Conservation (phyloP, 2,888 invertebrate genomes). For the Andrena chrysosceles region DNA sequence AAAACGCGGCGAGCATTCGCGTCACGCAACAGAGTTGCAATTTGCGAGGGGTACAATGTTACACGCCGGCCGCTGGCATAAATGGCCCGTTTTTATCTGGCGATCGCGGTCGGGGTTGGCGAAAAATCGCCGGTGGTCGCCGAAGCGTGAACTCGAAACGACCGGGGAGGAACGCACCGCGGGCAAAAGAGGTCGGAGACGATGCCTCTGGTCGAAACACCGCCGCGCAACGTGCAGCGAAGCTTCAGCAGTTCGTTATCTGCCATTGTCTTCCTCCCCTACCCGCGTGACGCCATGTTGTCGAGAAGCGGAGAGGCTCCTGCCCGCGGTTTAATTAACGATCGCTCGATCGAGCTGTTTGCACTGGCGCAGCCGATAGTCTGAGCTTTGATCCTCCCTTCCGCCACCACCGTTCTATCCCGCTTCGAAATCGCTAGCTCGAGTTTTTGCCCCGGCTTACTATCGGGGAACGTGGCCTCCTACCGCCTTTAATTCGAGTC, state of each 20-base stretch:
- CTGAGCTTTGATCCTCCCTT: constrained; percentile 20
- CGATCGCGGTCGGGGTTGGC: constrained; percentile 32
- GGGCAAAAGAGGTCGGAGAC: constrained; percentile 50
- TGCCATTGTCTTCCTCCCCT: constrained; percentile 63
- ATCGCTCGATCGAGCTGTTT: constrained; percentile 62
- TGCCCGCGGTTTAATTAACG: constrained; percentile 70
- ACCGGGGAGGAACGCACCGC: constrained; percentile 18
- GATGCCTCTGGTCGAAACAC: constrained; percentile 41
- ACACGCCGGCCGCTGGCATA: constrained; percentile 18
- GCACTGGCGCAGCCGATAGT: constrained; percentile 32
- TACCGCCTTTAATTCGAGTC: neutral
- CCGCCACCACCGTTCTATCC: neutral
- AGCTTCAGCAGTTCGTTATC: constrained; percentile 49
- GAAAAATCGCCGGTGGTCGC: constrained; percentile 52
- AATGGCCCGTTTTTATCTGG: constrained; percentile 44
- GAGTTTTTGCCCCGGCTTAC: no score
- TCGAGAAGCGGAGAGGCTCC: constrained; percentile 39
- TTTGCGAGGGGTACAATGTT: constrained; percentile 16
- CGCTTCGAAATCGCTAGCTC: no score
- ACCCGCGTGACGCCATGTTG: constrained; percentile 45
- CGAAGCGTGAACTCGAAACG: constrained; percentile 52
- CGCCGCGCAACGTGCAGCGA: constrained; percentile 24
- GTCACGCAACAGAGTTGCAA: constrained; percentile 23
- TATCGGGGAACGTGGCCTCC: neutral
- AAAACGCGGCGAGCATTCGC: neutral